Evolutionary conservation across 2,797 vertebrate species (phyloP).

Genomic region (Morelia viridis): DNA sequence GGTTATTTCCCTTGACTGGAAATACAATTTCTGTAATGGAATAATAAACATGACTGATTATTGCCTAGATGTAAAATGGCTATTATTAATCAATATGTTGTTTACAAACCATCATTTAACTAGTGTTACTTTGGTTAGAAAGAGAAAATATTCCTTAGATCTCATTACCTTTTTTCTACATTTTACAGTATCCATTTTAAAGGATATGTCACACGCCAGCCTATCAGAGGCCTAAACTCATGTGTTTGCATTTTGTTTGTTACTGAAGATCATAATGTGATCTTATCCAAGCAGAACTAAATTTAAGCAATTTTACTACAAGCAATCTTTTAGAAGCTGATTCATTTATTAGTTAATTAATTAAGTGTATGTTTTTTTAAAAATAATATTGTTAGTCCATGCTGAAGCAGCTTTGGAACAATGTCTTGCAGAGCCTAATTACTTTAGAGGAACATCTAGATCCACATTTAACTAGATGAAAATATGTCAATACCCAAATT

Average conservation of each 20-base stretch:
- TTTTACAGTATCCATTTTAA: background rate
- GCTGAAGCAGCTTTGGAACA: background rate
- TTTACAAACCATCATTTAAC: background rate
- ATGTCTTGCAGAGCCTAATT: background rate
- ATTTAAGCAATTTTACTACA: background rate
- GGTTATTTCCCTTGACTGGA: background rate
- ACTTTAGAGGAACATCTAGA: background rate
- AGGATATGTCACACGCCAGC: background rate
- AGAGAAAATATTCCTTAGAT: background rate
- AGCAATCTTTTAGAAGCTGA: background rate
- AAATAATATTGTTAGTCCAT: background rate
- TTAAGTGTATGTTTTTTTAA: background rate
- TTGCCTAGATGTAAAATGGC: background rate
- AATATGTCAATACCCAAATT: background rate
- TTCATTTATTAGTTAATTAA: background rate
- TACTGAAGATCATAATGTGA: background rate
- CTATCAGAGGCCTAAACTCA: conserved; percentile 4
- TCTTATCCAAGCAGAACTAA: background rate
- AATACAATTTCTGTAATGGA: background rate
- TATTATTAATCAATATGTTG: background rate
- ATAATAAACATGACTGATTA: background rate
- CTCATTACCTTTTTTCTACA: background rate
- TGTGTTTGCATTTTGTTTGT: background rate
- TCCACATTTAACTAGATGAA: background rate
- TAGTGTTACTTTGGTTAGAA: background rate